Base-by-base conservation (phyloP, 2,888 invertebrate species). In the Hydriomena furcata region DNA sequence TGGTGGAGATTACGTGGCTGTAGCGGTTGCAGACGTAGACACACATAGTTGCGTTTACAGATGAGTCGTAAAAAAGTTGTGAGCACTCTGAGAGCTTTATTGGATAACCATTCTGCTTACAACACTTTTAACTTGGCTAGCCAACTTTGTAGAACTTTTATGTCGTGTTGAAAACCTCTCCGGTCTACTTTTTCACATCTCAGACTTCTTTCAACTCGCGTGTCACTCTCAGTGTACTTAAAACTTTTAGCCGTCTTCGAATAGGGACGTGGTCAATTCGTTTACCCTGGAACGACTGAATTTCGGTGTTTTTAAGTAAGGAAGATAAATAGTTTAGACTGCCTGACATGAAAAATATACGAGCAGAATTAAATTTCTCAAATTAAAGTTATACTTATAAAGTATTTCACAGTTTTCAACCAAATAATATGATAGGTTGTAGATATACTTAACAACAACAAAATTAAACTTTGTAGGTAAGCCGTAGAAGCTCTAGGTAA, bases 81-180 rank as follows among this genome's bases (percentile, higher is more conserved):
- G 34, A 27, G 30, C 8, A 66, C 78, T 75, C 65, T 71, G 69
- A 80, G 72, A 77, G 76, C 76, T 76, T 80, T 81, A 79, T 80
- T 75, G 72, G 73, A 73, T 77, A 77, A 70, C 65, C 65, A 67
- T 61, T 64, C 65, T 65, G 65, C 67, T 74, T 70, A 75, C 73
- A 79, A 64, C 71, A 73, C 69, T 79, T 79, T 74, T 73, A 75
- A 77, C 76, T 76, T 68, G 51, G 61, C 61, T 54, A 66, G 55
- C 63, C 62, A 66, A 68, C 65, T 74, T 63, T 58, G 46, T 57
- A 67, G 53, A 59, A 73, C 59, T 77, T 79, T 72, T 69, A 62
- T 64, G 60, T 68, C 61, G 51, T 51, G 36, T 60, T 57, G 28
- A 53, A 65, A 53, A 66, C 65, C 60, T 65, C 50, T 57, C 20